Percentiles rank a stretch among this genome's conserved stretches.
Evolutionary conservation across 2,888 invertebrate genomes (phyloP).

Genomic region (Noctua pronuba): DNA sequence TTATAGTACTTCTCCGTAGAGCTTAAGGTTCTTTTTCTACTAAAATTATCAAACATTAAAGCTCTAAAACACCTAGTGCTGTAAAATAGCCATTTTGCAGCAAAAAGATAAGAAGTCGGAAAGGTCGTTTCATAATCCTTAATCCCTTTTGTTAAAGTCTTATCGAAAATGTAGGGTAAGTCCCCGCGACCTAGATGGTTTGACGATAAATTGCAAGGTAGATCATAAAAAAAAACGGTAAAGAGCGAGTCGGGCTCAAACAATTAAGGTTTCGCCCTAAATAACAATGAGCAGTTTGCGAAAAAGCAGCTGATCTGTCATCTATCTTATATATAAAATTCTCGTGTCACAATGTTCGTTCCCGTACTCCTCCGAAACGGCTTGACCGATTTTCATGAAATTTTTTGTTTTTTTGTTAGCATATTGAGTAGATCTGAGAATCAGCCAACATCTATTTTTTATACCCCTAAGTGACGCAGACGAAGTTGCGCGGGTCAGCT

Average conservation of each 20-base stretch:
- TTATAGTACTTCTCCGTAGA: neutral
- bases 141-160: conserved; percentile 18
- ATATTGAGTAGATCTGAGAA: no score
- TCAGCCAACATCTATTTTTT: no score
- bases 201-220: conserved; percentile 22
- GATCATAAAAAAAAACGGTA: neutral
- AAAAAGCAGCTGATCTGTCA: neutral
- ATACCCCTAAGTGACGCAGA: no score
- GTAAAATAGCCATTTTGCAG: conserved; percentile 3
- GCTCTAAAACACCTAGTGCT: neutral
- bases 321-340: no score
- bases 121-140: conserved; percentile 7
- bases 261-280: neutral
- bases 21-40: neutral
- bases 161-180: conserved; percentile 43
- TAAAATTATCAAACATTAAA: conserved; percentile 14
- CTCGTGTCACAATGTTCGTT: no score
- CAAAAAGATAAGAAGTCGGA: conserved; percentile 16
- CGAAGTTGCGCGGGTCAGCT: no score
- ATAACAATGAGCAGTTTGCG: neutral
- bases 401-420: no score
- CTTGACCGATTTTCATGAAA: no score
- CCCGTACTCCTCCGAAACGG: no score
- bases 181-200: conserved; percentile 20
- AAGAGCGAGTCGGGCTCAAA: neutral